Evolutionary conservation across 1,140 invertebrate genomes (phyloP), one percentile per base, ranked within the genome.

Genomic region (Drosophila cardini): DNA sequence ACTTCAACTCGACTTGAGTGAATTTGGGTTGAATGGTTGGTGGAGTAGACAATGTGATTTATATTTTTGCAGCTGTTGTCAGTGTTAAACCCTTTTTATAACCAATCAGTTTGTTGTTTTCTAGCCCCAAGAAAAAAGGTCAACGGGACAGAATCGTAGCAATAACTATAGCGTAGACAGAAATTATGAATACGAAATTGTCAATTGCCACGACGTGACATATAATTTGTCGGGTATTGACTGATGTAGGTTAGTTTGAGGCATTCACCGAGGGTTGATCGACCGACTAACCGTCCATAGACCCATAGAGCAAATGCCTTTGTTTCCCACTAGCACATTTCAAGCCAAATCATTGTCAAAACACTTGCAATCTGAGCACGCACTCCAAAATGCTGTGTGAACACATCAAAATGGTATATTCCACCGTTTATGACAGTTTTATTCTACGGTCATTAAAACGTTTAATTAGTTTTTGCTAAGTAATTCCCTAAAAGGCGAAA

Each of bases 401-500:
- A 57, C 26, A 56, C 46, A 32, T 30, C n/a, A 42, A 48, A 48
- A 55, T 62, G 65, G 50, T 71, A 78, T 75, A 53, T 75, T 32
- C 52, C 52, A 8, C 52, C 60, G 58, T 80, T 87, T 78, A 89
- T 69, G 84, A 78, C 63, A 67, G 32, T 78, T 90, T 87, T 80
- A 80, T 90, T 84, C 50, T 65, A 69, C 45, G 76, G 50, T 32
- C 69, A 72, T 89, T 78, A 87, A 68, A 89, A 56, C 64, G 73
- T 80, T 84, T 87, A 87, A 87, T 87, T 84, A 90, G 80, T 73
- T 60, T 58, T 83, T 80, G 62, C 64, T 70, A 70, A 76, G 73
- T 84, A 62, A 85, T 84, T 84, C 42, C 60, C 1, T 52, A 30
- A 55, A 5, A 30, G 13, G 2, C 2, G 5, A 43, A 6, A 8